These are phyloP conservation scores for Yponomeuta sedellus DNA, from an alignment of 2,888 invertebrate species.

Conservation along the genomic window DNA sequence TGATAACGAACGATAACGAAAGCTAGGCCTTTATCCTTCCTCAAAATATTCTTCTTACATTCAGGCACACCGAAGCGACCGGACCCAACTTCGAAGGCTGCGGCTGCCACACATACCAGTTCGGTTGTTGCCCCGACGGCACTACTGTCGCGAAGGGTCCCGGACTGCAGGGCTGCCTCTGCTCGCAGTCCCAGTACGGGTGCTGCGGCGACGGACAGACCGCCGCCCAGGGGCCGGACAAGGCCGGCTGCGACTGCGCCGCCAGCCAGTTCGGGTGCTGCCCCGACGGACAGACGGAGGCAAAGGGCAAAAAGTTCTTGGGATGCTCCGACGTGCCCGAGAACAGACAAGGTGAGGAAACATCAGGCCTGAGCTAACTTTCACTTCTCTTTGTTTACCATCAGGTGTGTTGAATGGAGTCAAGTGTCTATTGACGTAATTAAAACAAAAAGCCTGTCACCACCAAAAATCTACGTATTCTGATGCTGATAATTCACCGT, in stretches of 20 bases:
- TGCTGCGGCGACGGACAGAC: constrained; percentile 92
- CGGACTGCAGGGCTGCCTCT: constrained; percentile 81
- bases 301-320: constrained; percentile 88
- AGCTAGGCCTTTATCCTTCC: no score
- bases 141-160: constrained; percentile 83
- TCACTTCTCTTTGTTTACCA: no score
- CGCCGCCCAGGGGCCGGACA: constrained; percentile 84
- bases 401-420: no score
- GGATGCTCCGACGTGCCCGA: constrained; percentile 85
- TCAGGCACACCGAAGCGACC: constrained; percentile 80
- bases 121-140: constrained; percentile 94
- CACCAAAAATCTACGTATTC: no score
- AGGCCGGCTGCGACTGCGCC: constrained; percentile 88
- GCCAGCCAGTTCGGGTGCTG: constrained; percentile 90
- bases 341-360: constrained; percentile 77
- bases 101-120: constrained; percentile 88
- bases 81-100: constrained; percentile 91
- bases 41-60: no score
- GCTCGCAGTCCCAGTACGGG: constrained; percentile 83
- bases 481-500: no score
- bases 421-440: no score
- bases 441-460: no score
- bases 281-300: constrained; percentile 86
- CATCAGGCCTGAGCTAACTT: neutral
- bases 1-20: no score